phyloP scores from a whole-genome alignment of 2,113 vertebrate genomes.

The Carassius gibelio region DNA sequence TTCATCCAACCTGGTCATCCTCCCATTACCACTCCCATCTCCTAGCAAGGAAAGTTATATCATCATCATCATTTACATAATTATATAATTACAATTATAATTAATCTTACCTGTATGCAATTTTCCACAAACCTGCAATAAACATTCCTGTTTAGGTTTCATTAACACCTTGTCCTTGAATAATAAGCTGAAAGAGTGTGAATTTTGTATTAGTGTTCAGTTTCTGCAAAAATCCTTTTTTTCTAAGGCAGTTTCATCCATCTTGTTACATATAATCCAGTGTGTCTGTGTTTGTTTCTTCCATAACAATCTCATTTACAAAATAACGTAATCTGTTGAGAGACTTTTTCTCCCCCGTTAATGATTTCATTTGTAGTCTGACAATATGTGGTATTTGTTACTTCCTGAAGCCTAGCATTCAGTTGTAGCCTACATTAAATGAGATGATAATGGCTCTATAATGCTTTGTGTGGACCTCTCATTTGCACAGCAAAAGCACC shows the following conservation, averaged over 20 bases:
- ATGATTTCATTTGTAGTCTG: slow-evolving; percentile 27
- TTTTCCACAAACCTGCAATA: no score
- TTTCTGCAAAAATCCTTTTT: slow-evolving; percentile 7
- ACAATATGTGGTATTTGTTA: slow-evolving; percentile 29
- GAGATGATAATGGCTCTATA: neutral
- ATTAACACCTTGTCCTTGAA: neutral
- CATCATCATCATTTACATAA: no score
- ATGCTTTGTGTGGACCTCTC: slow-evolving; percentile 36
- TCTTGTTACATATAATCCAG: neutral
- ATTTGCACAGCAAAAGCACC: slow-evolving; percentile 56
- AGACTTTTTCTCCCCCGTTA: neutral
- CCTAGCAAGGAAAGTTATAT: no score
- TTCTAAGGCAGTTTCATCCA: slow-evolving; percentile 15
- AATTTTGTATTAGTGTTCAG: neutral
- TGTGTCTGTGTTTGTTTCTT: neutral
- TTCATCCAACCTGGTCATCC: no score
- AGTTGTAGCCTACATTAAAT: slow-evolving; percentile 5
- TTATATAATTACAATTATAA: no score
- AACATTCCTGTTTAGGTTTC: no score
- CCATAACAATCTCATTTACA: slow-evolving; percentile 18
- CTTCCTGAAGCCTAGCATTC: slow-evolving; percentile 5
- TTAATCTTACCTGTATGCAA: no score
- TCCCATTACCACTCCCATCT: no score
- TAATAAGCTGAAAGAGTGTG: neutral
- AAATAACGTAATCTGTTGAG: slow-evolving; percentile 3